Evolutionary conservation across 2,113 vertebrate genomes (phyloP), one percentile per base, ranked within the genome.

Genomic region (Ctenodactylus gundi): DNA sequence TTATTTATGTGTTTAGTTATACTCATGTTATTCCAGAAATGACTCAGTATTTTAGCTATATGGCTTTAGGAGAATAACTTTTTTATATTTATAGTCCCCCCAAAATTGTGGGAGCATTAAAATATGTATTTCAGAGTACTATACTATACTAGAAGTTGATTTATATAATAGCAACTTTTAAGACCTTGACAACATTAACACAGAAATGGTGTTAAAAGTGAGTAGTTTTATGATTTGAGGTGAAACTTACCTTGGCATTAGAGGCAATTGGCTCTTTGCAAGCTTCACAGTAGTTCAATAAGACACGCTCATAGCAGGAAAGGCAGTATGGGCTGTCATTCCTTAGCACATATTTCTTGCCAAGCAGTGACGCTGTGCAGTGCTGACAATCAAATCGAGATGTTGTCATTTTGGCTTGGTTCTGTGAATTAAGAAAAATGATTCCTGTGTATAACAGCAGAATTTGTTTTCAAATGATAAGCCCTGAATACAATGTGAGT

Each of bases 261-360:
- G 99, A 99, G 95, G 98, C 98, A 73, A 99, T 99, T 8, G 98
- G 98, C 73, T 96, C 95, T 96, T 99, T 98, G 98, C 99, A 99
- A 23, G 98, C 98, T 65, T 99, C 98, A 84, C 99, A 99, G 96
- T 98, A 98, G 98, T 99, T 99, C 84, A 99, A 98, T 62, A 99
- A 99, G 39, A 99, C 97, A 93, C 97, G 99, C 96, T 99, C 98
- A 0, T 99, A 99, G 89, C 99, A 99, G 2, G 98, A 98, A 27
- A 99, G 96, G 72, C 99, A 99, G 96, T 99, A 99, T 64, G 99
- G 98, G 0, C 98, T 99, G 94, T 99, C 98, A 23, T 99, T 99
- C 97, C 98, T 99, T 36, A 99, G 96, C 3, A 99, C 97, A 4
- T 99, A 99, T 80, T 99, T 99, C 97, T 99, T 99, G 80, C 99